Evolutionary conservation across 2,797 vertebrate genomes (phyloP).

Genomic region (Pagetopsis macropterus): DNA sequence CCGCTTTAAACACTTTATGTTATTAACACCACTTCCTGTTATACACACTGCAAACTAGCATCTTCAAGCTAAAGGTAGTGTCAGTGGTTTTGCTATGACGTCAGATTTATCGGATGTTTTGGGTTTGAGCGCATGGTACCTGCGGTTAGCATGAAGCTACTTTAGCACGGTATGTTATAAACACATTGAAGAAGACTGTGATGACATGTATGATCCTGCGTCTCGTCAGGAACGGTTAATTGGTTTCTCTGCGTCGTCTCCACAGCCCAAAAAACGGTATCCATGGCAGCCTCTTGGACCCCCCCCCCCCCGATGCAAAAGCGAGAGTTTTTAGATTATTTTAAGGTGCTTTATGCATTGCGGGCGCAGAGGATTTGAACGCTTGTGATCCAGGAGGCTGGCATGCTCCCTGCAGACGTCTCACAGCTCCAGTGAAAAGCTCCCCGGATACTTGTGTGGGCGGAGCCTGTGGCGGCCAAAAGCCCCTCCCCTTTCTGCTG

Average conservation of each 20-base stretch:
- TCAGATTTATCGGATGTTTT: not conserved
- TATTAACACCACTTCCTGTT: slow-evolving; percentile 18
- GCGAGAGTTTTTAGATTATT: slow-evolving; percentile 1
- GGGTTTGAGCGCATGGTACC: not conserved
- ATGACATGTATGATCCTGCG: slow-evolving; percentile 6
- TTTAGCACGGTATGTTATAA: slow-evolving; percentile 21
- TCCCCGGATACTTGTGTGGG: slow-evolving; percentile 64
- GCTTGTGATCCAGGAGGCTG: slow-evolving; percentile 63
- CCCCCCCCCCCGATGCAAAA: slow-evolving; percentile 42
- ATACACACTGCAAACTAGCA: slow-evolving; percentile 45
- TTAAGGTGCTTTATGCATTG: slow-evolving; percentile 40
- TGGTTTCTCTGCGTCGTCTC: slow-evolving; percentile 29
- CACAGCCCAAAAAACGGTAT: slow-evolving; percentile 8
- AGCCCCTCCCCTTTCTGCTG: slow-evolving; percentile 58
- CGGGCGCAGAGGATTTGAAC: slow-evolving; percentile 38
- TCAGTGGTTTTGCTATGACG: slow-evolving; percentile 12
- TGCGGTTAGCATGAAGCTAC: slow-evolving; percentile 40
- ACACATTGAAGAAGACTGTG: slow-evolving; percentile 18
- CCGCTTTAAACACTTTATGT: slow-evolving; percentile 14
- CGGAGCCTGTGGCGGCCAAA: slow-evolving; percentile 45
- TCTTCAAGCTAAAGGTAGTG: slow-evolving; percentile 9
- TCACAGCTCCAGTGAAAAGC: slow-evolving; percentile 59
- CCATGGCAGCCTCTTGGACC: slow-evolving; percentile 58
- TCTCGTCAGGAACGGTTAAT: slow-evolving; percentile 20
- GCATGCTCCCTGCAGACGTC: slow-evolving; percentile 29